Evolutionary conservation across 2,113 vertebrate species (phyloP), one percentile per base, ranked within the genome.

Genomic region (Clupea harengus): DNA sequence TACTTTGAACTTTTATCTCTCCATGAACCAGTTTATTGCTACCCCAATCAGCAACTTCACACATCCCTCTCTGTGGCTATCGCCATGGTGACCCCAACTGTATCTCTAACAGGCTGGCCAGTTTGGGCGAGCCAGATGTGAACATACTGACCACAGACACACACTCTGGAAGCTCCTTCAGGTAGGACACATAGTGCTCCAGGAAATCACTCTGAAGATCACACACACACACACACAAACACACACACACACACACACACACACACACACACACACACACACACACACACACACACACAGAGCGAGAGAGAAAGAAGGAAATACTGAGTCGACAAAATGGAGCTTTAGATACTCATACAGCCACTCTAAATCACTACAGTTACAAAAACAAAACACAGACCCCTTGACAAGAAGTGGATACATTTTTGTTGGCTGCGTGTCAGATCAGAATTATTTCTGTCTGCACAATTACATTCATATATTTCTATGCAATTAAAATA

Each of bases 91-190:
- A 32, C 64, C 64, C 64, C n/a, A 9, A 67, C 72, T 78, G 72
- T 91, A 96, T 95, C 94, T 96, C 93, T 39, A 93, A 86, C 2
- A 94, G 89, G 39, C 90, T 83, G 6, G 89, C 89, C 1, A 92
- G 82, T 67, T 93, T 94, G 67, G 90, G 64, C 45, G 91, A 92
- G 84, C 89, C 92, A 87, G 92, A 88, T 22, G 91, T 72, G 5
- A 94, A 90, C 91, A 97, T 93, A 13, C 95, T 95, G 87, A 99
- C 95, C 84, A 97, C 93, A 0, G 97, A 96, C 86, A 99, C 95
- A 91, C 97, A 99, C 89, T 99, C 97, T 6, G 98, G 98, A 44
- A 99, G 94, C 88, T 99, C 98, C 91, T 96, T 97, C 91, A 99
- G 93, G 91, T 98, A 99, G 49, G 97, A 97, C 88, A 97, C 95